Evolutionary conservation across 1,140 invertebrate genomes (phyloP), one percentile per base, ranked within the genome.

Genomic region (Apis cerana): DNA sequence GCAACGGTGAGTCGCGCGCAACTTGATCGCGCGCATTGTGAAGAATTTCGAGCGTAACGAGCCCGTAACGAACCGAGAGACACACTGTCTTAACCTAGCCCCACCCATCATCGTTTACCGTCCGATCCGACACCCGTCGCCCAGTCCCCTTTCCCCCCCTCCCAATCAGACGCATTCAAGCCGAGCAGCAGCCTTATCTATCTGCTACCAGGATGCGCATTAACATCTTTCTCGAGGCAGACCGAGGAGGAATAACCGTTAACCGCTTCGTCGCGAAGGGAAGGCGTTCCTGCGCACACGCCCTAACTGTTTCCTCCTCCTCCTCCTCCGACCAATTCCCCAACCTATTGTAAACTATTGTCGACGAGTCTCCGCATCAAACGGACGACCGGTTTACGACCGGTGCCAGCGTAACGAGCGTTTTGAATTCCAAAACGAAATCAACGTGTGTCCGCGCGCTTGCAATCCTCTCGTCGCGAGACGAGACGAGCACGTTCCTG

Each of bases 281-380:
- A 67, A 76, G 79, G 78, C 79, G 85, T 85, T 81, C 52, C 43
- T 1, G n/a, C 68, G 54, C 19, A 48, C 83, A 82, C 85, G 79
- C 85, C 85, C 83, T 78, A 78, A 62, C 80, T 64, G 70, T 75
- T 82, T 67, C 43, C 59, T 71, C 84, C 79, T 68, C 61, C 23
- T 19, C n/a, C 50, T 4, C 56, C 61, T 56, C 62, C 65, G 15
- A 71, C 80, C 62, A 75, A 82, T 86, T 82, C 59, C 59, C 75
- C 61, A 79, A 75, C 64, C 75, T 70, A 85, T 75, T 82, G 85
- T 85, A 75, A 85, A 82, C 75, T 85, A 43, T 43, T 43, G 83
- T 86, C 77, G 72, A 71, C 62, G 50, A 76, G 58, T 83, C 81
- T 7, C 5, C 33, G 21, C 65, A 48, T n/a, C 52, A 59, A 61